Evolutionary conservation across 1,140 invertebrate genomes (phyloP), one percentile per base, ranked within the genome.

Genomic region (Acyrthosiphon pisum): DNA sequence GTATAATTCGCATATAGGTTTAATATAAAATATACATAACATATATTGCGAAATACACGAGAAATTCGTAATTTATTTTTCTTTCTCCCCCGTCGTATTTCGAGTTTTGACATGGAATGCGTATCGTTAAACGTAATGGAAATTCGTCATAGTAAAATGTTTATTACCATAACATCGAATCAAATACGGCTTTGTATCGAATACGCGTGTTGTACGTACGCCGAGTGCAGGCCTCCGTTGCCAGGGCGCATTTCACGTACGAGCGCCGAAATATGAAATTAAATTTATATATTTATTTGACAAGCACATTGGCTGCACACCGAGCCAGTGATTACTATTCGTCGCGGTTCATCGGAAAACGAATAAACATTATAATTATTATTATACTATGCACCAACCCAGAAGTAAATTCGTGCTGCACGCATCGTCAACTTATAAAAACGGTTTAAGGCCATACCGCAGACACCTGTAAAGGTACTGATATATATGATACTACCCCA

Each of bases 261-360:
- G 53, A 35, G 35, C 46, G 2, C 18, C 30, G 22, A 50, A 88
- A 37, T 35, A 50, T 50, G 48, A 88, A 88, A 50, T 88, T 88
- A 48, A 50, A 88, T 88, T 88, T 50, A 88, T 88, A 53, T 50
- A 88, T 50, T 50, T 88, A 88, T 88, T 88, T 35, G 87, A 88
- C 87, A 35, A 88, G n/a, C 7, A 7, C 30, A 18, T 30, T 30
- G 9, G 60, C 14, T 50, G 48, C 30, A n/a, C 30, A 20, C 84
- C 41, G 26, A 41, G 41, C 22, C 26, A 44, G 84, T 30, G 30
- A 48, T 87, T n/a, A 20, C 30, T 50, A 50, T 48, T 87, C 6
- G 83, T 84, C 6, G 83, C 44, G 41, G 22, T 41, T 44, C 83
- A 26, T 84, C 9, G 83, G 41, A 30, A 87, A 35, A 18, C 46